phyloP scores from a whole-genome alignment of 2,797 vertebrate genomes.

The Acridotheres tristis region DNA sequence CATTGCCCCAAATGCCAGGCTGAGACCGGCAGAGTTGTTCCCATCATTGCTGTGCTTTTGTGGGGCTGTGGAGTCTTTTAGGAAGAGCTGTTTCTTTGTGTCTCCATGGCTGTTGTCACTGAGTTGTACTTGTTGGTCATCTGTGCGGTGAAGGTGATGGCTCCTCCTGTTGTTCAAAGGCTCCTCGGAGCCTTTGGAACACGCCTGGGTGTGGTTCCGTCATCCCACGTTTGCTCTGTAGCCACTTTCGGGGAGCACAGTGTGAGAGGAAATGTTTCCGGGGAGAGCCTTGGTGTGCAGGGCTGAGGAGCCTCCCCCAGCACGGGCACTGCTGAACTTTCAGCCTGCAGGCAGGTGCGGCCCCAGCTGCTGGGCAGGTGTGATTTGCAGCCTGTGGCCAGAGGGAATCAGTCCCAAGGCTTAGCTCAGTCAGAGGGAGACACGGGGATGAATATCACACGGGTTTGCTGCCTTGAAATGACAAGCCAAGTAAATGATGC shows the following conservation, averaged over 20 bases:
- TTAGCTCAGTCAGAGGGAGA: not conserved
- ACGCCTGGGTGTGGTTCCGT: rapidly evolving
- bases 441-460: not conserved
- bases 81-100: not conserved
- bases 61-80: no score
- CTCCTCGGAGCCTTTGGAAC: not conserved
- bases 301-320: not conserved
- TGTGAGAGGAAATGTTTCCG: not conserved
- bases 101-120: not conserved
- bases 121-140: not conserved
- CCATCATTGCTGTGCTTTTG: not conserved
- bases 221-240: not conserved
- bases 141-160: not conserved
- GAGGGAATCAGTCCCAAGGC: not conserved
- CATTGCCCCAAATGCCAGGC: not conserved
- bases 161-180: not conserved
- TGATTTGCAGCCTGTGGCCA: not conserved
- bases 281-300: not conserved
- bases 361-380: not conserved
- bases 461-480: conserved; percentile 26
- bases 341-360: not conserved
- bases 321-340: not conserved
- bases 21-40: not conserved
- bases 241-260: not conserved
- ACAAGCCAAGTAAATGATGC: conserved; percentile 17